phyloP scores from a whole-genome alignment of 2,113 vertebrate genomes.

The Cyprinus carpio region DNA sequence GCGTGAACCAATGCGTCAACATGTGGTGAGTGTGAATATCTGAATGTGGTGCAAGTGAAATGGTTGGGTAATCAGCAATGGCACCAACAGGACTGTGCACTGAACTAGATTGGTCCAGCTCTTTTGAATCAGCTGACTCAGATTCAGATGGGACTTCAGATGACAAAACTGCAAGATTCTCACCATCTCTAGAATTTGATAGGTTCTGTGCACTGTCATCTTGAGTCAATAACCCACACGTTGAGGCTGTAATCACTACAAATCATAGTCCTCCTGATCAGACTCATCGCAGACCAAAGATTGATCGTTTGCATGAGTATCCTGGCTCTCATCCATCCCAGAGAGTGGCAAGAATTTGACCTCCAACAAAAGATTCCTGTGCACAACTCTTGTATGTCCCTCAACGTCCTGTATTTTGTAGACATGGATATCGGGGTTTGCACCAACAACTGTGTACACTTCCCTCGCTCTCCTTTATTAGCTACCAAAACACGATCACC shows the following conservation, averaged over 20 bases:
- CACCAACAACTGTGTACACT: conserved; percentile 5
- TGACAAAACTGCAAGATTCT: background rate
- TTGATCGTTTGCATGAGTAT: background rate
- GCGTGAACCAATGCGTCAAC: background rate
- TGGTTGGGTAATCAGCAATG: background rate
- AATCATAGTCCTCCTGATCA: background rate
- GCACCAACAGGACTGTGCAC: background rate
- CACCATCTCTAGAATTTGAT: background rate
- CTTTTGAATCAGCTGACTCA: background rate
- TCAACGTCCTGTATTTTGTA: conserved; percentile 10
- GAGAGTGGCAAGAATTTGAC: conserved; percentile 11
- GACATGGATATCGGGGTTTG: background rate
- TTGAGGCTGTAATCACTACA: background rate
- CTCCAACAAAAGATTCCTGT: conserved; percentile 14
- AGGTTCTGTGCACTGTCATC: background rate
- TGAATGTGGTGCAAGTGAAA: background rate
- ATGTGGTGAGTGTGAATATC: background rate
- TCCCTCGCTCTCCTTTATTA: conserved; percentile 47
- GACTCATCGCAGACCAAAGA: background rate
- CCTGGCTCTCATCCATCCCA: background rate
- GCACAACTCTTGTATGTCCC: background rate
- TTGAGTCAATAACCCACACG: background rate
- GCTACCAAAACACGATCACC: conserved; percentile 49
- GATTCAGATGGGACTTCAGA: background rate
- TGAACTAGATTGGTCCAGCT: background rate